Percentiles rank a stretch among this genome's conserved stretches.
These are phyloP conservation scores for Ascidia mentula DNA, from an alignment of 23 tunicate species.

Conservation along the genomic window DNA sequence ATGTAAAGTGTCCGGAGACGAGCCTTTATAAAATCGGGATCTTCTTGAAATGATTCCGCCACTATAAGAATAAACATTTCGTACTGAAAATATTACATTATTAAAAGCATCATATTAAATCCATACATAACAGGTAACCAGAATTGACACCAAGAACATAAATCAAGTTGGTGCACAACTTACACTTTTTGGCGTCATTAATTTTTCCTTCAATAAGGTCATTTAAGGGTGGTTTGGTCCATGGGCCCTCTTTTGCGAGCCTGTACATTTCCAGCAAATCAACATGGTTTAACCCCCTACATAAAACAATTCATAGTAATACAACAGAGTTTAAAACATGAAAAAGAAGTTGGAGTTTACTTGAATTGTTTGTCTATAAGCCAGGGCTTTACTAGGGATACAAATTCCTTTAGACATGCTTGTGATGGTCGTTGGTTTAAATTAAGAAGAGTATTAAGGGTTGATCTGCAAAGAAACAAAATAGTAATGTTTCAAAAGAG, in stretches of 20 bases:
- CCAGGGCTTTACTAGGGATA: constrained; percentile 29
- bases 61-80: no score
- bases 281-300: constrained; percentile 24
- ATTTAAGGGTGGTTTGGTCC: constrained; percentile 31
- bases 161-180: no score
- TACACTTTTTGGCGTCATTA: neutral
- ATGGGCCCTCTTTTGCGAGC: constrained; percentile 37
- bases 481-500: neutral
- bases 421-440: constrained; percentile 11
- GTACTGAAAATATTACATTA: no score
- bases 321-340: neutral
- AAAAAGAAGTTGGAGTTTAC: constrained; percentile 15
- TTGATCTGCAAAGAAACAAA: constrained; percentile 19
- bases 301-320: neutral
- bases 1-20: neutral
- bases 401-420: constrained; percentile 13
- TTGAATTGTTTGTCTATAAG: constrained; percentile 28
- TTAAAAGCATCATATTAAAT: no score
- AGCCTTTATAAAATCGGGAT: neutral
- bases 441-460: constrained; percentile 5
- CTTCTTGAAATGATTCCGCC: neutral
- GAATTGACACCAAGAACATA: no score
- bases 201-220: neutral
- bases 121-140: no score
- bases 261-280: constrained; percentile 34